Conservation (phyloP, 2,888 invertebrate species). For the Rhagonycha lutea region DNA sequence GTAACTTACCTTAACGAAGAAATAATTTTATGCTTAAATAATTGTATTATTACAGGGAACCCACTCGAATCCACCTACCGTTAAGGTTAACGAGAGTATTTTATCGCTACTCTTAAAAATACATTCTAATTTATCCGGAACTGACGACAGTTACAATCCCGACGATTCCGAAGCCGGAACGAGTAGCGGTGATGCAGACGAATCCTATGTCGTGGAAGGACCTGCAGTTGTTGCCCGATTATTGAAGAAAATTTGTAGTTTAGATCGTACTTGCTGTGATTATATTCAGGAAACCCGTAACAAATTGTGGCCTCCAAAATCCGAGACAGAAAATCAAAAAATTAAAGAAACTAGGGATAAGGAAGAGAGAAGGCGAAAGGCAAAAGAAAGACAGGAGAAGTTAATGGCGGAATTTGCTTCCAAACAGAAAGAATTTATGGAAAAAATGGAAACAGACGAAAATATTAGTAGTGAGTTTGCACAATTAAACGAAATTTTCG, state of each 20-base stretch:
- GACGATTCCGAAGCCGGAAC: slow-evolving; percentile 50
- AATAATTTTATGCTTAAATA: slow-evolving; percentile 7
- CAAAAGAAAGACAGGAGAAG: slow-evolving; percentile 88
- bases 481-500: neutral
- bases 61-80: slow-evolving; percentile 45
- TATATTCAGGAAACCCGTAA: slow-evolving; percentile 71
- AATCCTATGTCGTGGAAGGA: slow-evolving; percentile 76
- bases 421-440: slow-evolving; percentile 90
- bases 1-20: slow-evolving; percentile 26
- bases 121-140: slow-evolving; percentile 86
- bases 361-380: slow-evolving; percentile 81
- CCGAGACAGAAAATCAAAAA: slow-evolving; percentile 76
- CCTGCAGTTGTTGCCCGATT: slow-evolving; percentile 83
- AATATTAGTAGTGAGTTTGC: slow-evolving; percentile 37
- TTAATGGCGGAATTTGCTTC: slow-evolving; percentile 92
- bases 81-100: slow-evolving; percentile 80
- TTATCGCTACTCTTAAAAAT: slow-evolving; percentile 86
- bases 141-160: slow-evolving; percentile 73
- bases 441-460: slow-evolving; percentile 68
- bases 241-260: slow-evolving; percentile 72
- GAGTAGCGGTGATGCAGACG: slow-evolving; percentile 37
- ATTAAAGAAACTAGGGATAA: slow-evolving; percentile 72
- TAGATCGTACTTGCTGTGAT: slow-evolving; percentile 72
- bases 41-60: slow-evolving; percentile 36
- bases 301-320: slow-evolving; percentile 80